Percentiles rank a stretch among this genome's conserved stretches.
Conservation (phyloP, 2,797 vertebrate species). For the Arctocebus calabarensis region DNA sequence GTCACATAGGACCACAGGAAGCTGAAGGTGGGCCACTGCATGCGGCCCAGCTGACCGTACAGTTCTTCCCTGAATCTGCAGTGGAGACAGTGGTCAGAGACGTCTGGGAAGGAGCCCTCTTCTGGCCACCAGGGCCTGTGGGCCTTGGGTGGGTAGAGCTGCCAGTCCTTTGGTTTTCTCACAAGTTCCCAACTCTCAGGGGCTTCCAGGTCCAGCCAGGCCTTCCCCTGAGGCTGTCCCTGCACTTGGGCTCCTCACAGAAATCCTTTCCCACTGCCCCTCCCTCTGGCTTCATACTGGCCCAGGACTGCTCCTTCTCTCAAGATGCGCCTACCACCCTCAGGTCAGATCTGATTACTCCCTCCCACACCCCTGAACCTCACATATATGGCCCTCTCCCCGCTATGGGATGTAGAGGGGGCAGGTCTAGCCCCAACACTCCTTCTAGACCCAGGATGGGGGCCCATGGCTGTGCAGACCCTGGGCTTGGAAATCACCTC, state of each 20-base stretch:
- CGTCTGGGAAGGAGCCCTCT: neutral
- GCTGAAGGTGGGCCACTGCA: neutral
- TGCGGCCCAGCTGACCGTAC: neutral
- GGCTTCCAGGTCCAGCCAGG: neutral
- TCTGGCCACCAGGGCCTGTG: neutral
- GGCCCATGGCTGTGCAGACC: neutral
- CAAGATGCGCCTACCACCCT: neutral
- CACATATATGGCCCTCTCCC: neutral
- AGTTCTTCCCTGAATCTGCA: conserved; percentile 49
- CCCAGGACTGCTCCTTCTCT: neutral
- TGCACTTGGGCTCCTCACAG: neutral
- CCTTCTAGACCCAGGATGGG: neutral
- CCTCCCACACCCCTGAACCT: neutral
- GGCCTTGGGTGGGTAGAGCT: neutral
- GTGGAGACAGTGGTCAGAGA: rapidly evolving
- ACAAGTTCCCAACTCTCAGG: neutral
- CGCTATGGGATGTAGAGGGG: neutral
- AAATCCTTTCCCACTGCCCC: rapidly evolving
- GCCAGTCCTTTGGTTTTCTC: neutral
- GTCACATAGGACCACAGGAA: conserved; percentile 33
- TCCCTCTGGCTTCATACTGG: neutral
- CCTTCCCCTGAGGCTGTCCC: neutral
- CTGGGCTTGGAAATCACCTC: conserved; percentile 84
- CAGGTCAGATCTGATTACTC: neutral
- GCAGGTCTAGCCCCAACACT: neutral